Base-by-base conservation (phyloP, 1,140 invertebrate species). In the Drosophila tropicalis region DNA sequence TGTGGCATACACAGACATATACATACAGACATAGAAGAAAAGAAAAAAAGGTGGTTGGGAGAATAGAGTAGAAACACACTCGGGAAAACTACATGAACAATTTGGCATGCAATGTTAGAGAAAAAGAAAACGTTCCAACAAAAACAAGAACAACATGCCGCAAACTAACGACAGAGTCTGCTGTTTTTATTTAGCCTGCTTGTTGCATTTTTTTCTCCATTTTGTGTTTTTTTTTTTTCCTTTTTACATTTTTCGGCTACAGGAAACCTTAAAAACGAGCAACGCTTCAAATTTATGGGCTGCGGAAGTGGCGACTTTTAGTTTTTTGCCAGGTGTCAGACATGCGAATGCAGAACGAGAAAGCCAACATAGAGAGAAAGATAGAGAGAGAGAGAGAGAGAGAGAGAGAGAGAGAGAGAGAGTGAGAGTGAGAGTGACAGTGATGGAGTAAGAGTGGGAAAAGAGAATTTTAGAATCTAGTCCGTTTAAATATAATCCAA, bases 251-350 rank as follows among this genome's bases (percentile, higher is more conserved):
- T 69, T 75, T 51, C 9, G 56, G 40, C 40, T 55, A 44, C 51
- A 63, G 63, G 75, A 87, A 87, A 56, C 82, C 82, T 70, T 82
- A 79, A 82, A 85, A 85, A 60, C 71, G 83, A 68, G 75, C 71
- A 60, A 39, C 69, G 68, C 75, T 82, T 87, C 71, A 71, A 87
- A 85, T 85, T 87, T 85, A 85, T 85, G 83, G 87, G 75, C 71
- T 70, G 68, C 83, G 83, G 79, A 85, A 82, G 75, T 81, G 68
- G 71, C 85, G 82, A 85, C 83, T 87, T 85, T 85, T 76, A 82
- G 79, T 82, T 85, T 86, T 85, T 87, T 67, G 66, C 68, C 81
- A 85, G 81, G 82, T 86, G 81, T 77, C 73, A 76, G 73, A 60
- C 72, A 36, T 72, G 70, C 55, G 62, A 79, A 57, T 65, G 55